Conservation (phyloP, 2,888 invertebrate genomes). For the Aleiodes testaceus region DNA sequence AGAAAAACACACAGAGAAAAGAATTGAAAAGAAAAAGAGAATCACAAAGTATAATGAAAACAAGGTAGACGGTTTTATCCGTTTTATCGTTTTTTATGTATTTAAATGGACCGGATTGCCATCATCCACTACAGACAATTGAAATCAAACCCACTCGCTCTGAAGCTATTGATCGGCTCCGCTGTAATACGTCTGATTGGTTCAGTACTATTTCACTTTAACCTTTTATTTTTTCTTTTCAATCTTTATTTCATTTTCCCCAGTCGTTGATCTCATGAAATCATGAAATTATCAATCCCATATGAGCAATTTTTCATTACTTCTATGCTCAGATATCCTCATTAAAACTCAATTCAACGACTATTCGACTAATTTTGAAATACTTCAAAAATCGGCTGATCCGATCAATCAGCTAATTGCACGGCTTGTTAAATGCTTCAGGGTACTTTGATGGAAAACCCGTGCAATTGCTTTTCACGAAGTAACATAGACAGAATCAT, state of each 20-base stretch:
- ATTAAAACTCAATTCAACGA: too few species aligned
- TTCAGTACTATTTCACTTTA: conserved; percentile 20
- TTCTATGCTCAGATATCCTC: neutral
- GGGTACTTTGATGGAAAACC: conserved; percentile 3
- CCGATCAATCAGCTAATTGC: conserved; percentile 12
- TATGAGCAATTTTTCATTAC: neutral
- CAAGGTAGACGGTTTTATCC: too few species aligned
- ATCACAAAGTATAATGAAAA: too few species aligned
- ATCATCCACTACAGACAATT: conserved; percentile 42
- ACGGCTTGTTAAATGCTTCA: neutral
- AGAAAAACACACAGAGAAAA: conserved; percentile 15
- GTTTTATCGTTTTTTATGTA: neutral
- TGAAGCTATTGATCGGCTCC: conserved; percentile 53
- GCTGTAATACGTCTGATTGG: conserved; percentile 47
- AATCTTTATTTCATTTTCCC: conserved; percentile 9
- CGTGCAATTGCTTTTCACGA: neutral
- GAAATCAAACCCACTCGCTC: conserved; percentile 47
- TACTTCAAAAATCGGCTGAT: neutral
- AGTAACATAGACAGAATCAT: neutral
- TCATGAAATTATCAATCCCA: neutral
- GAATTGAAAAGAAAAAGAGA: conserved; percentile 10
- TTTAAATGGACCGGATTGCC: conserved; percentile 31
- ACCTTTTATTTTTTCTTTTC: conserved; percentile 12
- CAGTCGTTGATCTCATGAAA: neutral
- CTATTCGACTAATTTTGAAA: too few species aligned